These are phyloP conservation scores for Drosophila gaucha DNA, from an alignment of 2,888 invertebrate species.

Conservation along the genomic window DNA sequence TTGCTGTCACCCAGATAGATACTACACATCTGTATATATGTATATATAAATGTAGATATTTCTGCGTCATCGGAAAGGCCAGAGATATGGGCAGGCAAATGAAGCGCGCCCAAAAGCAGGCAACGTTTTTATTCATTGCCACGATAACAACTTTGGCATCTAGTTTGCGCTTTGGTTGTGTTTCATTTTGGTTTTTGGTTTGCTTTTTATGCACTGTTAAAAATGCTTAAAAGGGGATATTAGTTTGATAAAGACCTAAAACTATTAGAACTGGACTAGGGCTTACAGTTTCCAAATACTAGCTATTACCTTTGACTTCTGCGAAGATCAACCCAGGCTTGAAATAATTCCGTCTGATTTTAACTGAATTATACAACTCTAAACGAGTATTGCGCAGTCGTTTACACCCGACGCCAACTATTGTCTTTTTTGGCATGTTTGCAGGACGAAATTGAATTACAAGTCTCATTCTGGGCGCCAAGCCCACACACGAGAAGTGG, in stretches of 20 bases:
- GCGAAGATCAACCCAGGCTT: too few species aligned
- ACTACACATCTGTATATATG: conserved; percentile 1
- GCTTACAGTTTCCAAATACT: too few species aligned
- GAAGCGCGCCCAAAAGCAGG: conserved; percentile 40
- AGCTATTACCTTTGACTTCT: too few species aligned
- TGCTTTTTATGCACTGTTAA: background rate
- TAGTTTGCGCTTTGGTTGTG: conserved; percentile 18
- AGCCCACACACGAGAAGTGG: conserved; percentile 33
- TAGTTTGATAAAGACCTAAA: too few species aligned
- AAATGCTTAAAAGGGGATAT: background rate
- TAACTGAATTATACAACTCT: background rate
- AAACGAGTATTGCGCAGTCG: background rate
- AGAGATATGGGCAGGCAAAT: conserved; percentile 26
- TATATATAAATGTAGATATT: conserved; percentile 7
- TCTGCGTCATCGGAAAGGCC: conserved; percentile 20
- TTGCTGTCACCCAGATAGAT: conserved; percentile 8
- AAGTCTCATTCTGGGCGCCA: conserved; percentile 29
- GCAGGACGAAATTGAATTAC: conserved; percentile 65
- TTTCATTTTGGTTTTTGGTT: conserved; percentile 10
- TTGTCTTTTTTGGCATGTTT: conserved; percentile 21
- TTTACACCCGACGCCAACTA: background rate
- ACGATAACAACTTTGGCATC: conserved; percentile 45
- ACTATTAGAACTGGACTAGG: too few species aligned
- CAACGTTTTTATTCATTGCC: conserved; percentile 32
- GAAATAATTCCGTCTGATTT: too few species aligned